Conservation (phyloP, 64 coral and sea anemone genomes). For the Pocillopora damicornis region DNA sequence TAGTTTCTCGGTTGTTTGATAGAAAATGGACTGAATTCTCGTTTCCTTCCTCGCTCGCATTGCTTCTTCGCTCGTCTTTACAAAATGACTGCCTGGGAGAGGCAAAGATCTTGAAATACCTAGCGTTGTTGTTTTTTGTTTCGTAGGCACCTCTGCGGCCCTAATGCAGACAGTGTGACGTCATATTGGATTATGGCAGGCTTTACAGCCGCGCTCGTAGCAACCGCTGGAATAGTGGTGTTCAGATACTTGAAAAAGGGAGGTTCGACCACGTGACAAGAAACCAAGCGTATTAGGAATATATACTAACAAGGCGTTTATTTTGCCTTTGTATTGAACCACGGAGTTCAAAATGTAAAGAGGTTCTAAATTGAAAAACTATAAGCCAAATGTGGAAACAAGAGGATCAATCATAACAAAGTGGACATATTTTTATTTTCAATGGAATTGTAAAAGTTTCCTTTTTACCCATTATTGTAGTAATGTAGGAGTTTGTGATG, state of each 20-base stretch:
- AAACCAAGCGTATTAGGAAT: background rate
- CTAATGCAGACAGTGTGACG: slow-evolving; percentile 70
- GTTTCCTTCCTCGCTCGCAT: no score
- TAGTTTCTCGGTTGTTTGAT: no score
- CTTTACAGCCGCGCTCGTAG: slow-evolving; percentile 50
- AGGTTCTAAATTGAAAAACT: background rate
- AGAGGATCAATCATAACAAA: background rate
- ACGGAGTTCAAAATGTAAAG: background rate
- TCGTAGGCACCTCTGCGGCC: slow-evolving; percentile 83
- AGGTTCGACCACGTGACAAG: slow-evolving; percentile 48
- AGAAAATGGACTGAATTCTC: no score
- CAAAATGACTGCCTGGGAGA: no score
- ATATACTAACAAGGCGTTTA: background rate
- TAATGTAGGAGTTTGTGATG: background rate
- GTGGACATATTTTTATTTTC: background rate
- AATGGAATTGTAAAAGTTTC: background rate
- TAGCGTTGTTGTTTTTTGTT: background rate
- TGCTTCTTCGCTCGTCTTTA: no score
- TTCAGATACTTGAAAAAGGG: slow-evolving; percentile 78
- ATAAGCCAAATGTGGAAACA: background rate
- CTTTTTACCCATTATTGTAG: background rate
- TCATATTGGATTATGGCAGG: slow-evolving; percentile 70
- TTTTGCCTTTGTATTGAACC: background rate
- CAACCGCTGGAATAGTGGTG: slow-evolving; percentile 44
- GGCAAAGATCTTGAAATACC: no score